Base-by-base conservation (phyloP, 2,888 invertebrate genomes). In the Taphrorychus bicolor region DNA sequence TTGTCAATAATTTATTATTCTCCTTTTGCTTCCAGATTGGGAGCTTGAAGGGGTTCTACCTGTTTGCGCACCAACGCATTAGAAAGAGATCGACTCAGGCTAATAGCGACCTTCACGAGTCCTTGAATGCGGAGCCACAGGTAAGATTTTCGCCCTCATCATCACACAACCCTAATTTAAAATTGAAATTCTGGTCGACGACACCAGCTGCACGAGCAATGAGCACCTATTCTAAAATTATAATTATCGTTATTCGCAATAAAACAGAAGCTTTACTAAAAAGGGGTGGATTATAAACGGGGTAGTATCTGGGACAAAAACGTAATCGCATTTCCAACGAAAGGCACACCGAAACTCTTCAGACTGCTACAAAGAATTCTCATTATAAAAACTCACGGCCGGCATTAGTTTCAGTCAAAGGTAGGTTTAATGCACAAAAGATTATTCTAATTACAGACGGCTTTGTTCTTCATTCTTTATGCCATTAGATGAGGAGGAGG, bases 51-150 rank as follows among this genome's bases (percentile, higher is more conserved):
- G 89, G 91, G 76, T 95, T 90, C 84, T 97, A 92, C 81, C 85
- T 95, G 76, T 89, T 96, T 81, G 91, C 92, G 78, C 95, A 96
- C 82, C 88, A 90, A 73, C 90, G 89, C 76, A 87, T 97, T 66
- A 89, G 91, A 80, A 97, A 95, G 83, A 87, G 97, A 72, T 97
- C 97, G 9, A 82, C 91, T 59, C 87, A 89, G 73, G 87, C 88
- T 69, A 94, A 91, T 82, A 88, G 89, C 75, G 87, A 89, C 76
- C 93, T 95, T 83, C 93, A 95, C 80, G 84, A 86, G 78, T 88
- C 89, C 76, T 87, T 97, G 73, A 88, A 87, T 74, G 87, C 90
- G 67, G 95, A 97, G 83, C 86, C 88, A 65, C 87, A 90, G 86
- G 93, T 93, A 83, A 88, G 87, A 16, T 14, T 21, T 21, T 45